Base-by-base conservation (phyloP, 2,797 vertebrate species). In the Morelia viridis region DNA sequence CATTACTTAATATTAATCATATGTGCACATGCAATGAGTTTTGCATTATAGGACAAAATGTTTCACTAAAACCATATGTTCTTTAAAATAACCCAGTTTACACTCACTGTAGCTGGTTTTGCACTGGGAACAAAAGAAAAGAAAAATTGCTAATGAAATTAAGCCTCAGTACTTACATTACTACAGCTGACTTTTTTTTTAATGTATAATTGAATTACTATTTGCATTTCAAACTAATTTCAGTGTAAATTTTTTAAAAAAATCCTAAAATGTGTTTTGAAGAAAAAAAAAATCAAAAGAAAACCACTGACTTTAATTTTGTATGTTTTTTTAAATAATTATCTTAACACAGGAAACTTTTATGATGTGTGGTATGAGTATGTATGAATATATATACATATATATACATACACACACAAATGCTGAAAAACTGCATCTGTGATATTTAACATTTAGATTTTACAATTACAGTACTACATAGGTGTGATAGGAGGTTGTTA, bases 1-100 rank as follows among this genome's bases (percentile, higher is more conserved):
- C 61, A 92, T 94, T 96, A 80, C 91, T 94, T 97, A 65, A 86
- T 96, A 91, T 95, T 94, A 87, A 92, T 76, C 50, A 95, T 95
- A 91, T 88, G 0, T 94, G 92, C 91, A 58, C 95, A 89, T 93
- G 94, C 94, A 95, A 96, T 96, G 95, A 94, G 95, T 96, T 93
- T 97, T 95, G 95, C 87, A 84, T 93, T 28, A 76, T 92, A 85
- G 93, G 94, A 90, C 90, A 93, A 92, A 93, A 96, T 92, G 90
- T 76, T 92, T 96, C 93, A 96, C 95, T 93, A 92, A 91, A 88
- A 97, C 97, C 94, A 95, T 94, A 96, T 97, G 96, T 96, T 97
- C 64, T 96, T 97, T 96, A 96, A 97, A 96, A 96, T 90, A 96
- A 71, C 96, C 92, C 71, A 94, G 91, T 96, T 96, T 57, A 96